These are phyloP conservation scores for Choristoneura fumiferana DNA, from an alignment of 1,140 invertebrate species.

Conservation along the genomic window DNA sequence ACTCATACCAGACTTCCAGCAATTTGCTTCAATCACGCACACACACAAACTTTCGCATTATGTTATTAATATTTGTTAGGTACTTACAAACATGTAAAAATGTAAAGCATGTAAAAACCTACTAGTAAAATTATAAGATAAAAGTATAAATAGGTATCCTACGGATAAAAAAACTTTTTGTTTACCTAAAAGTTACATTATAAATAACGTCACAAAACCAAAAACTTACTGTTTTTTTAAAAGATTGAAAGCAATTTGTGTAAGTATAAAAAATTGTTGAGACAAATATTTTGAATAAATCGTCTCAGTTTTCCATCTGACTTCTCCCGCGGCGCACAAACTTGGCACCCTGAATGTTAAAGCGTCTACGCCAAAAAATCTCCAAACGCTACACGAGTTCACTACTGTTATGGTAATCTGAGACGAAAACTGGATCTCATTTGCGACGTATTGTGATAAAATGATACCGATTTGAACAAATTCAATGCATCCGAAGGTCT, in stretches of 20 bases:
- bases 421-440: constrained; percentile 40
- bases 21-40: no score
- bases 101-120: no score
- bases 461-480: neutral
- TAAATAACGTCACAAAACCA: constrained; percentile 21
- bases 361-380: constrained; percentile 32
- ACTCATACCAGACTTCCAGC: no score
- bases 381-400: constrained; percentile 37
- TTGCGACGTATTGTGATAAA: constrained; percentile 40
- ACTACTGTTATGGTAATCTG: constrained; percentile 58
- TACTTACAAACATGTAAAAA: no score
- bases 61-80: no score
- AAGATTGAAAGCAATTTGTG: constrained; percentile 17
- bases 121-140: no score
- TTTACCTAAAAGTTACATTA: no score
- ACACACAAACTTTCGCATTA: no score
- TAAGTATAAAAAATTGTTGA: constrained; percentile 28
- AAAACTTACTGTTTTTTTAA: neutral
- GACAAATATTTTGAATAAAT: constrained; percentile 44
- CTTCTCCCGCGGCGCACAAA: constrained; percentile 31
- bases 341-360: constrained; percentile 48
- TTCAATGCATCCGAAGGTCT: no score
- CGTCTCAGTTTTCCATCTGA: constrained; percentile 33
- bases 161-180: no score
- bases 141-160: no score